Evolutionary conservation across 2,888 invertebrate genomes (phyloP).

Genomic region (Nephrocerus scutellatus): DNA sequence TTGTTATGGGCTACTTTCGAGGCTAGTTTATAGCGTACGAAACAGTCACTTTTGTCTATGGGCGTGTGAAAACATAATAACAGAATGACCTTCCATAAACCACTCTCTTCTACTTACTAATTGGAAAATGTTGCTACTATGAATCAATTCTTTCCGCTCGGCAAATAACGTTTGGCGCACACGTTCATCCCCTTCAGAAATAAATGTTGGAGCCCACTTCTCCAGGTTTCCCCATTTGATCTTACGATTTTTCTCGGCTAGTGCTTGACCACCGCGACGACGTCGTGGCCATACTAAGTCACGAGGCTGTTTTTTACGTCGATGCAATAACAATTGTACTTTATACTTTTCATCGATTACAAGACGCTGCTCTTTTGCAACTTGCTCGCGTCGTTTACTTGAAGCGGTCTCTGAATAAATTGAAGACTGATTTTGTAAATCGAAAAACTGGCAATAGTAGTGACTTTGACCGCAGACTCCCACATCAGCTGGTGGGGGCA

Average conservation of each 20-base stretch:
- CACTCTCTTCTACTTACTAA: slow-evolving; percentile 24
- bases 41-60: no score
- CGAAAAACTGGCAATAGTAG: slow-evolving; percentile 58
- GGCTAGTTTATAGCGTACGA: no score
- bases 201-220: slow-evolving; percentile 39
- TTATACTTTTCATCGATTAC: slow-evolving; percentile 48
- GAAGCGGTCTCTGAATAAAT: slow-evolving; percentile 67
- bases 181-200: slow-evolving; percentile 58
- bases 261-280: slow-evolving; percentile 46
- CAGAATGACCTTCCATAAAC: background rate
- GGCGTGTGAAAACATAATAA: no score
- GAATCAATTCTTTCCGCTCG: slow-evolving; percentile 33
- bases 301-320: no score
- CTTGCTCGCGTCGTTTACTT: slow-evolving; percentile 70
- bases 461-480: slow-evolving; percentile 50
- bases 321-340: background rate
- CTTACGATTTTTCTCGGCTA: slow-evolving; percentile 31
- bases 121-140: slow-evolving; percentile 33
- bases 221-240: slow-evolving; percentile 28
- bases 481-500: slow-evolving; percentile 53
- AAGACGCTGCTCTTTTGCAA: slow-evolving; percentile 61
- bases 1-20: no score
- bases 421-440: slow-evolving; percentile 62
- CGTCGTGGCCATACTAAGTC: slow-evolving; percentile 24
- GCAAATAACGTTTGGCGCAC: slow-evolving; percentile 47